Percentiles rank a stretch among this genome's conserved stretches.
Conservation (phyloP, 2,797 vertebrate species). For the Parauchenoglanis ngamensis region DNA sequence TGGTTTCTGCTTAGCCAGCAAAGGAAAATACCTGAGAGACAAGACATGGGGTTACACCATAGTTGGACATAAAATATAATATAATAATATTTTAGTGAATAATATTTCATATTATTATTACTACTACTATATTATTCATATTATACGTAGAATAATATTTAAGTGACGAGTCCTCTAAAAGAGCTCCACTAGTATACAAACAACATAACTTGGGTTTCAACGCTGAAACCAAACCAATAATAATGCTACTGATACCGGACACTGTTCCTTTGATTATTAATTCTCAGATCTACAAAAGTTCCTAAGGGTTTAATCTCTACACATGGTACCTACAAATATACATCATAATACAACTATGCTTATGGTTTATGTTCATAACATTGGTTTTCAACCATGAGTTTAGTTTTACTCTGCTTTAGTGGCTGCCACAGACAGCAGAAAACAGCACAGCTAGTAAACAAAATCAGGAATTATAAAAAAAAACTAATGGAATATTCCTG, state of each 20-base stretch:
- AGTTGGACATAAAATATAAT: neutral
- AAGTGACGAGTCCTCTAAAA: neutral
- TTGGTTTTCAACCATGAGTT: neutral
- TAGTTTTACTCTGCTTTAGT: neutral
- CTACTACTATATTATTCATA: too few relatives aligned
- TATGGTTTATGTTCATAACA: neutral
- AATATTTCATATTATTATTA: too few relatives aligned
- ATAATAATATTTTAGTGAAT: too few relatives aligned
- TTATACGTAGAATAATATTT: neutral
- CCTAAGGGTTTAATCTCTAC: neutral
- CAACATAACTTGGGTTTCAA: neutral
- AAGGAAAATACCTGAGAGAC: slow-evolving; percentile 83
- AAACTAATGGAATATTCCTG: neutral
- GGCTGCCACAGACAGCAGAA: neutral
- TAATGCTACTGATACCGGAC: neutral
- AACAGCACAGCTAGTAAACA: neutral
- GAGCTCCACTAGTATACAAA: too few relatives aligned
- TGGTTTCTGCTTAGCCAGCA: slow-evolving; percentile 86
- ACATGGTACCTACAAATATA: neutral
- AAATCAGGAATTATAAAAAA: neutral
- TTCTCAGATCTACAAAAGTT: neutral
- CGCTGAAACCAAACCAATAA: neutral
- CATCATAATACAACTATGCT: too few relatives aligned
- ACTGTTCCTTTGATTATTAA: neutral
- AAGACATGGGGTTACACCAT: neutral